phyloP scores from a whole-genome alignment of 2,797 vertebrate genomes.

The Microctenopoma lineatum region DNA sequence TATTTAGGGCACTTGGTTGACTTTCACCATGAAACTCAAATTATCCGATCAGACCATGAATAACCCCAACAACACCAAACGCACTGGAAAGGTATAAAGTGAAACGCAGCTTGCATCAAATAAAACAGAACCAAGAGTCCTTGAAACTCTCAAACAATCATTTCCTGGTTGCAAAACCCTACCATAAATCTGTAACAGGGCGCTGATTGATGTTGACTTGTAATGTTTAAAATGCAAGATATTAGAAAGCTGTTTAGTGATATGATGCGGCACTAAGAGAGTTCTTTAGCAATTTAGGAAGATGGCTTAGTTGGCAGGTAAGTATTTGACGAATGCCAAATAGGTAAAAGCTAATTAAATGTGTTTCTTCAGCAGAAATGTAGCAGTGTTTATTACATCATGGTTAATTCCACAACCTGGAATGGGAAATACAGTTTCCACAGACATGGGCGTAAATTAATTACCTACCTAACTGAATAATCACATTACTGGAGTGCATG shows the following conservation, averaged over 20 bases:
- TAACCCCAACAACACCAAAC: neutral
- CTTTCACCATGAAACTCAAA: neutral
- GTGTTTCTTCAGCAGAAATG: slow-evolving; percentile 18
- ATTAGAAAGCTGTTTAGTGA: neutral
- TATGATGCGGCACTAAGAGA: neutral
- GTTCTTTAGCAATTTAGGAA: neutral
- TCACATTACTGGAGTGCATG: slow-evolving; percentile 33
- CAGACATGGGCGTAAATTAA: slow-evolving; percentile 33
- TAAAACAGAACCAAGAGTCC: slow-evolving; percentile 15
- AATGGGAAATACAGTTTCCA: slow-evolving; percentile 28
- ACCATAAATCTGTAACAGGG: neutral
- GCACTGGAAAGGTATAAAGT: neutral
- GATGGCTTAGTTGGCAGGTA: neutral
- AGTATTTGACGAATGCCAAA: slow-evolving; percentile 1
- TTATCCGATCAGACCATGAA: neutral
- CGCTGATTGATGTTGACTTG: neutral
- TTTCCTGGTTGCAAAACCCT: slow-evolving; percentile 5
- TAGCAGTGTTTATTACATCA: slow-evolving; percentile 26
- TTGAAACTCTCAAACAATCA: slow-evolving; percentile 48
- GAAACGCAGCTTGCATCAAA: neutral
- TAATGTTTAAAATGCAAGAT: neutral
- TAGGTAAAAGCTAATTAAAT: slow-evolving; percentile 6
- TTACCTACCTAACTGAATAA: slow-evolving; percentile 43
- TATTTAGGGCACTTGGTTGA: slow-evolving; percentile 5
- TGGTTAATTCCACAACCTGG: slow-evolving; percentile 44